Base-by-base conservation (phyloP, 2,797 vertebrate genomes). In the Ctenosaura bakeri region DNA sequence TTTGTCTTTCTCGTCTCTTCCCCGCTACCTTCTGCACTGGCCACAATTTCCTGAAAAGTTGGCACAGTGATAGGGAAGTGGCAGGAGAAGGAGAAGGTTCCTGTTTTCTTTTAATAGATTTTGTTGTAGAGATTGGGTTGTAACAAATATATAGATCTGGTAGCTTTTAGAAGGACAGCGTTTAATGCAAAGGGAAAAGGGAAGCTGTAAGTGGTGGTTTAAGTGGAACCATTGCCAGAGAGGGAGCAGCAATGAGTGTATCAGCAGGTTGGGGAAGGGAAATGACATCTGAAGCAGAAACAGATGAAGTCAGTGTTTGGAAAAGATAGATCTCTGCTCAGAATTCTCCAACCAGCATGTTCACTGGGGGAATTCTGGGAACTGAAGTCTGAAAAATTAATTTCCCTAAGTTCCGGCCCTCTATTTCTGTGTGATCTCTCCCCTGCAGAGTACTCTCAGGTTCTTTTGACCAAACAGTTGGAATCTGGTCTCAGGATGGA, bases 401-500 rank as follows among this genome's bases (percentile, higher is more conserved):
- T 1, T 50, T 29, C 16, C 26, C 77, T 46, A 54, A 80, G 2
- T 26, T 29, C 46, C 8, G 1, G 62, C 62, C 22, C 3, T 52
- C 52, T 52, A 52, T 20, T 69, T 69, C 29, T 69, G 66, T 69
- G 29, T 69, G 29, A 32, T 69, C 13, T 69, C 52, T 84, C 69
- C 74, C 42, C 71, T 79, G 6, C 86, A 95, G 95, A 66, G 76
- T 95, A 88, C 79, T 95, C 35, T 93, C 95, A 7, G 95, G 95
- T 38, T 95, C 95, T 54, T 95, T 95, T 87, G 95, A 95, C 84
- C 88, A 92, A 78, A 94, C 93, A 0, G 92, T 95, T 86, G 90
- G 91, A 69, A 88, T 95, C 35, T 95, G 95, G 95, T 95, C 95
- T 22, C 95, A 94, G 76, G 95, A 95, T 90, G 95, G 95, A 13